Conservation (phyloP, 2,888 invertebrate genomes). For the Drosophila gaucha region DNA sequence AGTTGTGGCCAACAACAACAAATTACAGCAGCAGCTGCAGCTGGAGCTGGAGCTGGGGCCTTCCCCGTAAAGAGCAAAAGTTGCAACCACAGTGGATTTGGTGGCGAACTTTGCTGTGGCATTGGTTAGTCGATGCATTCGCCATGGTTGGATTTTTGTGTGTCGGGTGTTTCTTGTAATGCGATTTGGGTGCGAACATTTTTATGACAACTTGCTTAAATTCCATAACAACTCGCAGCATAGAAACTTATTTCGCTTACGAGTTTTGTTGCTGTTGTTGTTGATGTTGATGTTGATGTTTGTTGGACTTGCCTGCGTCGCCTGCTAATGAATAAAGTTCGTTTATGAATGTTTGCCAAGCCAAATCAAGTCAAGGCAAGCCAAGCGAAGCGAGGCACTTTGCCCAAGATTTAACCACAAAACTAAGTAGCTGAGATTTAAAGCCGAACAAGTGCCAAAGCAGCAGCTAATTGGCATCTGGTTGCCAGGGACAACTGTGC, state of each 20-base stretch:
- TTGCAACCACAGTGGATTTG: conserved; percentile 63
- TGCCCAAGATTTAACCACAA: conserved; percentile 28
- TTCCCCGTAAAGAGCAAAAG: conserved; percentile 70
- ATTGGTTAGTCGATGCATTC: conserved; percentile 35
- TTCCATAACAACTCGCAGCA: conserved; percentile 61
- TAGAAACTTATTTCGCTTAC: conserved; percentile 70
- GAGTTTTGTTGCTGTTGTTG: conserved; percentile 46
- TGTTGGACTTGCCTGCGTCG: conserved; percentile 29
- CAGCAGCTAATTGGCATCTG: conserved; percentile 33
- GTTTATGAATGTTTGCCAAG: conserved; percentile 56
- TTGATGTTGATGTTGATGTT: conserved; percentile 1
- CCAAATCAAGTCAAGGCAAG: background rate
- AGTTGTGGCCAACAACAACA: conserved; percentile 63
- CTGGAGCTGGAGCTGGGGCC: background rate
- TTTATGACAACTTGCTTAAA: conserved; percentile 81
- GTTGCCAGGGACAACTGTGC: conserved; percentile 24
- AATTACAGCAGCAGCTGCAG: conserved; percentile 46
- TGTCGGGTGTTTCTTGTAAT: conserved; percentile 47
- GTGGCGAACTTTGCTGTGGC: conserved; percentile 31
- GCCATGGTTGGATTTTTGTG: background rate
- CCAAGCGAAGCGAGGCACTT: conserved; percentile 11
- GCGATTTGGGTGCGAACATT: conserved; percentile 68
- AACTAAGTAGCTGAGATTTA: conserved; percentile 36
- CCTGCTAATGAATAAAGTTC: conserved; percentile 75
- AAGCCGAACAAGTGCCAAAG: conserved; percentile 13